Conservation (phyloP, 2,888 invertebrate species). For the Ariolimax columbianus region DNA sequence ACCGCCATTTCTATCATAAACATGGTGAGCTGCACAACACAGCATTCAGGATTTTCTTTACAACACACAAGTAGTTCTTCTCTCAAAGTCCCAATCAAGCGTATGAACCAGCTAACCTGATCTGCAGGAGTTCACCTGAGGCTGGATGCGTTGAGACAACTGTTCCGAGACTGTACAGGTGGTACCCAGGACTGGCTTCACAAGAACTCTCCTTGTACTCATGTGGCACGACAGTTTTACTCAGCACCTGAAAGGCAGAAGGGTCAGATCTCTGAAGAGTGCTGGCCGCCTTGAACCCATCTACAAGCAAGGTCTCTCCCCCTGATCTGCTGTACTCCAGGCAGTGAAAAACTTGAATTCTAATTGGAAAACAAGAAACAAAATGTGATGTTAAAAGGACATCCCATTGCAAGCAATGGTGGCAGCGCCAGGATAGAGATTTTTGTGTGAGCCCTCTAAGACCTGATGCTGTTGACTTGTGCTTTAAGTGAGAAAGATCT, state of each 20-base stretch:
- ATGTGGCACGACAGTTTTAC: conserved; percentile 81
- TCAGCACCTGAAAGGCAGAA: conserved; percentile 83
- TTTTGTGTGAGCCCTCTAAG: no score
- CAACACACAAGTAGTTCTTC: no score
- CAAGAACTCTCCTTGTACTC: conserved; percentile 80
- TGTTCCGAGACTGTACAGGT: conserved; percentile 58
- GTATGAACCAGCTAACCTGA: conserved; percentile 76
- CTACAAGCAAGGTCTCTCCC: conserved; percentile 87
- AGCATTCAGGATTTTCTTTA: no score
- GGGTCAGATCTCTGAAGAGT: conserved; percentile 81
- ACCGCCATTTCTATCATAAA: no score
- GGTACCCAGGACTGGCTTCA: conserved; percentile 37
- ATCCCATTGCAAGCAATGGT: no score
- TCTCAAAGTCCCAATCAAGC: no score
- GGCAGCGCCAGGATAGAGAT: no score
- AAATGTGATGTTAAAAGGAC: background rate
- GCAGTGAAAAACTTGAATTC: conserved; percentile 83
- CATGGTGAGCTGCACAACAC: no score
- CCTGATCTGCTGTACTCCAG: conserved; percentile 82
- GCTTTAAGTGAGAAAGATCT: no score
- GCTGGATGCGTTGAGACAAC: conserved; percentile 77
- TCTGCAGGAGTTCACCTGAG: conserved; percentile 82
- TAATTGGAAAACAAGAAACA: background rate
- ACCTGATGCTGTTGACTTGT: no score
- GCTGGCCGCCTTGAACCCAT: conserved; percentile 85